A percentile compares a stretch with the other conserved stretches of the same genome.
Conservation (phyloP, 2,797 vertebrate genomes). For the Carcharodon carcharias region DNA sequence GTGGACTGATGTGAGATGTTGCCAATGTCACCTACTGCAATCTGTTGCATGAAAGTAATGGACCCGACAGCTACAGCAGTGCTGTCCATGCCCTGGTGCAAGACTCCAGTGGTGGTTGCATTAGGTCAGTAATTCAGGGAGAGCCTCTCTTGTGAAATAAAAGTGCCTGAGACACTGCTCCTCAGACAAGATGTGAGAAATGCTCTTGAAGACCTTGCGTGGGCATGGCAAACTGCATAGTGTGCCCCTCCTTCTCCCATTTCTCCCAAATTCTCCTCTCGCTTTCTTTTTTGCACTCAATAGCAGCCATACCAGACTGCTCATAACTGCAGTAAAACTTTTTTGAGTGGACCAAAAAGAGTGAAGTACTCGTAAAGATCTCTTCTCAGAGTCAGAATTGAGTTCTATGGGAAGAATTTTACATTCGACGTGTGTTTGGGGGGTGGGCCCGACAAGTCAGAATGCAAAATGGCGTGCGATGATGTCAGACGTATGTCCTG, state of each 20-base stretch:
- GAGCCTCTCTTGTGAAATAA: not conserved
- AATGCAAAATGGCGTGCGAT: too few species aligned
- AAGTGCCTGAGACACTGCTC: not conserved
- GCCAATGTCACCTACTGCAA: too few species aligned
- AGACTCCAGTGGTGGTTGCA: not conserved
- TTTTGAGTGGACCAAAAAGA: not conserved
- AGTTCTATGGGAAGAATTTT: not conserved
- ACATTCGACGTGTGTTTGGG: too few species aligned
- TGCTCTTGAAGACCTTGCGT: not conserved
- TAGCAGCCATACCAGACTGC: not conserved
- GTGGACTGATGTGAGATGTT: not conserved
- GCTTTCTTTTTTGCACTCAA: not conserved
- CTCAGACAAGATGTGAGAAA: not conserved
- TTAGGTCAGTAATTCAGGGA: not conserved
- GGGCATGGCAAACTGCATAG: not conserved
- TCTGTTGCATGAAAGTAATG: too few species aligned
- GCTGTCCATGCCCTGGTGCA: not conserved
- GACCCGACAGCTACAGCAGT: too few species aligned
- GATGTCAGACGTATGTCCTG: too few species aligned
- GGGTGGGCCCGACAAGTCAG: too few species aligned
- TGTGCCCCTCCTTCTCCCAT: not conserved
- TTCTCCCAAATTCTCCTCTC: not conserved
- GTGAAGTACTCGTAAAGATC: too few species aligned
- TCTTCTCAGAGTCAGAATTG: not conserved
- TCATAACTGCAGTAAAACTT: not conserved